Conservation (phyloP, 2,888 invertebrate genomes). For the Sinelater perroti region DNA sequence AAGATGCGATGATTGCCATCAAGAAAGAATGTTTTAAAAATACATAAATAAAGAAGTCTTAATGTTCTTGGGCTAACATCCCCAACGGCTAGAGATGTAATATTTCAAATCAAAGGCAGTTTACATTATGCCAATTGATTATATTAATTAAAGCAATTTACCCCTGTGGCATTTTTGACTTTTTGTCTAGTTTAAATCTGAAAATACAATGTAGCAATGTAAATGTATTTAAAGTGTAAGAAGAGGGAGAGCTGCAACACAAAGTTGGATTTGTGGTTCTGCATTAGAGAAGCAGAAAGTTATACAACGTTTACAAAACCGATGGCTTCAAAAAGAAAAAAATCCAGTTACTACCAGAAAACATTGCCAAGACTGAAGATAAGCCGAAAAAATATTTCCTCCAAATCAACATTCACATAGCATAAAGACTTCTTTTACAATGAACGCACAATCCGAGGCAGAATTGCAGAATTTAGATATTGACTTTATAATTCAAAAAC, state of each 20-base stretch:
- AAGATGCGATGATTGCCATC: constrained; percentile 1
- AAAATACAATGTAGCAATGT: constrained; percentile 8
- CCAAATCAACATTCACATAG: too few relatives aligned
- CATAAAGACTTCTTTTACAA: too few relatives aligned
- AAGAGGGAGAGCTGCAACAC: constrained; percentile 5
- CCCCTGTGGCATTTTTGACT: background rate
- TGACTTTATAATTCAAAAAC: too few relatives aligned
- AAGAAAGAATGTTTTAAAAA: background rate
- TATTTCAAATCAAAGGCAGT: constrained; percentile 7
- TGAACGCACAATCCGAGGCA: too few relatives aligned
- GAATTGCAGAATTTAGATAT: too few relatives aligned
- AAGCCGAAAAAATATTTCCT: too few relatives aligned
- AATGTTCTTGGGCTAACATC: background rate
- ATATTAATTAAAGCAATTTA: constrained; percentile 2
- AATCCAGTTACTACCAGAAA: too few relatives aligned
- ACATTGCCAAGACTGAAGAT: too few relatives aligned
- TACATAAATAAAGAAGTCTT: constrained; percentile 6
- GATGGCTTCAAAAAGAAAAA: too few relatives aligned
- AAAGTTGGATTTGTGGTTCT: constrained; percentile 8
- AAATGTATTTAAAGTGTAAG: constrained; percentile 8
- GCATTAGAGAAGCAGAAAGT: too few relatives aligned
- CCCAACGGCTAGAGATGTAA: constrained; percentile 11
- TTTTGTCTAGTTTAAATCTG: constrained; percentile 6
- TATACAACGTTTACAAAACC: too few relatives aligned
- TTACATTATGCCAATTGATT: constrained; percentile 10